Percentiles rank a stretch among this genome's conserved stretches.
Evolutionary conservation across 2,113 vertebrate genomes (phyloP).

Genomic region (Bubo scandiacus): DNA sequence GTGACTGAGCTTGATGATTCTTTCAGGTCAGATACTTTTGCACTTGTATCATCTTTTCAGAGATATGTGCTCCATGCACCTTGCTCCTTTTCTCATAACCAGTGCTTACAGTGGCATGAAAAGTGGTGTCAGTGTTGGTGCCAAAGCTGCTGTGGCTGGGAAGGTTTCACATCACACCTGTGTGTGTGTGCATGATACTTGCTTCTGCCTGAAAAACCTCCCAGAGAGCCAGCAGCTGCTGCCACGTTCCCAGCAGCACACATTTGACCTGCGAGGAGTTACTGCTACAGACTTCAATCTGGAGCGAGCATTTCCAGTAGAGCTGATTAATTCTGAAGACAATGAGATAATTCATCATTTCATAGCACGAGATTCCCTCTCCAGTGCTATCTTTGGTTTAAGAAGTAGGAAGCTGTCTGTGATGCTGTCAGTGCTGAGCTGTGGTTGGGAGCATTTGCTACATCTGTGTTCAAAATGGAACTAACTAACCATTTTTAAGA

Average conservation of each 20-base stretch:
- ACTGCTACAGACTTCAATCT: neutral
- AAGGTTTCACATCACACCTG: neutral
- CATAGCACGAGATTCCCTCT: neutral
- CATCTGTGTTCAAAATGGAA: neutral
- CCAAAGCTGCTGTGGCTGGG: neutral
- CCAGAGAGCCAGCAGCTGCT: neutral
- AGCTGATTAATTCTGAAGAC: neutral
- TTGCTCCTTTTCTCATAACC: neutral
- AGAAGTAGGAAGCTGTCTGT: neutral
- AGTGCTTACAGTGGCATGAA: neutral
- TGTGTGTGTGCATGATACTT: neutral
- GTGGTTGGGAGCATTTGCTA: neutral
- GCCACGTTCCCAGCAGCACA: neutral
- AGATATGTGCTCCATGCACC: neutral
- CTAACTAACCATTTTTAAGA: fast-evolving
- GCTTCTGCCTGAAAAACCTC: neutral
- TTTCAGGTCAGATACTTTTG: neutral
- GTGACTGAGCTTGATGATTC: neutral
- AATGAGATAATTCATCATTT: neutral
- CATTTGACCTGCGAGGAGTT: neutral
- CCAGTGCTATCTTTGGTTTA: neutral
- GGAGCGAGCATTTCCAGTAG: neutral
- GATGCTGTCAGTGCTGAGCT: neutral
- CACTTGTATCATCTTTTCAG: neutral
- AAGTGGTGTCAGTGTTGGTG: neutral